Conservation (phyloP, 2,113 vertebrate species). For the Xerus inauris region DNA sequence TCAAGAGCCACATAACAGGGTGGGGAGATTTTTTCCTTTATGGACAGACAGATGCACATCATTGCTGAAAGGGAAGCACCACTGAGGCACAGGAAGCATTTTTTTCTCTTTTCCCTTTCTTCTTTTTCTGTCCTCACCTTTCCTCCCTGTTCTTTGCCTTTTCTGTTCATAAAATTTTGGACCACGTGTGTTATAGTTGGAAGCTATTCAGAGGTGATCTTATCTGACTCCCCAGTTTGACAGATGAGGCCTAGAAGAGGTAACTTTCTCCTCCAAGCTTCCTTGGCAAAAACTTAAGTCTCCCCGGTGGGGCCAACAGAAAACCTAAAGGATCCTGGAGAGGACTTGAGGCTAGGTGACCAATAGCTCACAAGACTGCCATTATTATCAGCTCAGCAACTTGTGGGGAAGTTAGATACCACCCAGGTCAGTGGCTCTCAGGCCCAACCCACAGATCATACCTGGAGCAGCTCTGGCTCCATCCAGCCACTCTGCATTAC, state of each 20-base stretch:
- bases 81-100: neutral
- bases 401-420: neutral
- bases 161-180: neutral
- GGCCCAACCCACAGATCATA: neutral
- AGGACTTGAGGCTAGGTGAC: neutral
- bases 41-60: neutral
- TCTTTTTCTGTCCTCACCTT: no score
- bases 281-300: neutral
- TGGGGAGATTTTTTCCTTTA: neutral
- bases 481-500: neutral
- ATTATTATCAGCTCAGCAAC: neutral
- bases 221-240: neutral
- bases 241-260: neutral
- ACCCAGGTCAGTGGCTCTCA: neutral
- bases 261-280: neutral
- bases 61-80: neutral
- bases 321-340: neutral
- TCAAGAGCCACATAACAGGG: neutral
- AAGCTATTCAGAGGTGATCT: neutral
- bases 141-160: neutral
- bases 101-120: no score
- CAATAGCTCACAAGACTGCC: neutral
- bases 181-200: neutral
- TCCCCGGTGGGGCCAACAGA: rapidly evolving
- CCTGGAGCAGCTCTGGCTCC: neutral